Evolutionary conservation across 2,113 vertebrate species (phyloP).

Genomic region (Leptocoma aspasia): DNA sequence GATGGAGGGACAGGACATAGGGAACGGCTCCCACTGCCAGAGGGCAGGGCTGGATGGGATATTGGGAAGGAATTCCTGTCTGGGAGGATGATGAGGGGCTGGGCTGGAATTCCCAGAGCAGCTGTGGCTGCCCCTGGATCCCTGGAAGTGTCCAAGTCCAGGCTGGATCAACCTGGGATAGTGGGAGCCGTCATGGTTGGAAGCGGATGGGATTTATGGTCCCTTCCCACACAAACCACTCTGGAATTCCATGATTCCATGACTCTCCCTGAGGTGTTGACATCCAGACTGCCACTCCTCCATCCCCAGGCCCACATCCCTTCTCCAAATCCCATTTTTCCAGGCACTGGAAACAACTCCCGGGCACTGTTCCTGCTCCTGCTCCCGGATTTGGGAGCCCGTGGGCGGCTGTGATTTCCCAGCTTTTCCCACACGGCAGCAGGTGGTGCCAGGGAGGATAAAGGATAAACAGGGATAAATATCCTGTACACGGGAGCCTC

Average conservation of each 20-base stretch:
- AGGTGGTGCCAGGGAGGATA: not conserved
- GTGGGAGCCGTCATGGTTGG: not conserved
- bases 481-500: not conserved
- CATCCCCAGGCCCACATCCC: fast-evolving
- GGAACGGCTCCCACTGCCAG: not conserved
- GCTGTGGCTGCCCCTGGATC: not conserved
- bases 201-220: not conserved
- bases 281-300: not conserved
- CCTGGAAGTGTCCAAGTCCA: not conserved
- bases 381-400: not conserved
- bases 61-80: not conserved
- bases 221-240: too few species aligned
- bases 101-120: not conserved
- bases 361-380: not conserved
- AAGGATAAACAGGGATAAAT: not conserved
- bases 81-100: fast-evolving
- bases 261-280: not conserved
- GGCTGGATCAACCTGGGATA: fast-evolving
- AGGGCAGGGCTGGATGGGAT: fast-evolving
- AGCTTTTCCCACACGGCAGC: not conserved
- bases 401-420: not conserved
- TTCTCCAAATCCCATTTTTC: not conserved
- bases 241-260: not conserved
- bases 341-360: not conserved
- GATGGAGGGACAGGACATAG: not conserved